Percentiles rank a stretch among this genome's conserved stretches.
phyloP scores from a whole-genome alignment of 92 coral and sea anemone species.

The Phenganax subtilis region DNA sequence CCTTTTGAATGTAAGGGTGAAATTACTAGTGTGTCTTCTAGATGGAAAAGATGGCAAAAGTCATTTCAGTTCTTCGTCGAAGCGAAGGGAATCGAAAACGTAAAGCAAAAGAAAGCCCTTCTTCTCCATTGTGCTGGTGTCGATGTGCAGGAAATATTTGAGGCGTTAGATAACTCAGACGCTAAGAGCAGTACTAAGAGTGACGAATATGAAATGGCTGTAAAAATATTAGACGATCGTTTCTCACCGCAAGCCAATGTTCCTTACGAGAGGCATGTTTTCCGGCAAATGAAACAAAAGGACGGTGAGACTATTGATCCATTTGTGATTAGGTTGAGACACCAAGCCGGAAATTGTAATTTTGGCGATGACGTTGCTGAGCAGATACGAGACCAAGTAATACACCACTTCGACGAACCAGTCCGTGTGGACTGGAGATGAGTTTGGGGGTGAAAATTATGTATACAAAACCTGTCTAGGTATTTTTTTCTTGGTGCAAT shows the following conservation, averaged over 20 bases:
- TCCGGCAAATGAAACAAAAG: constrained; percentile 29
- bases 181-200: background rate
- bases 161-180: background rate
- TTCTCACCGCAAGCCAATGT: constrained; percentile 38
- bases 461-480: too few species aligned
- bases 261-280: constrained; percentile 35
- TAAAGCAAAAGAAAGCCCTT: too few species aligned
- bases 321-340: constrained; percentile 36
- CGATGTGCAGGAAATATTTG: constrained; percentile 25
- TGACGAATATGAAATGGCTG: constrained; percentile 12
- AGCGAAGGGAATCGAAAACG: too few species aligned
- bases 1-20: constrained; percentile 50
- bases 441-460: too few species aligned
- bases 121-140: constrained; percentile 33
- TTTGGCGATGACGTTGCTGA: constrained; percentile 25
- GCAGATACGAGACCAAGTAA: constrained; percentile 52
- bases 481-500: too few species aligned
- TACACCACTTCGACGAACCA: too few species aligned
- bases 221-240: constrained; percentile 27
- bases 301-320: constrained; percentile 18
- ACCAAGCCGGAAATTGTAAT: constrained; percentile 37
- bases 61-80: too few species aligned
- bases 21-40: constrained; percentile 47
- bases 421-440: too few species aligned
- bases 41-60: constrained; percentile 56